These are phyloP conservation scores for Sander lucioperca DNA, from an alignment of 2,113 vertebrate genomes.

Conservation along the genomic window DNA sequence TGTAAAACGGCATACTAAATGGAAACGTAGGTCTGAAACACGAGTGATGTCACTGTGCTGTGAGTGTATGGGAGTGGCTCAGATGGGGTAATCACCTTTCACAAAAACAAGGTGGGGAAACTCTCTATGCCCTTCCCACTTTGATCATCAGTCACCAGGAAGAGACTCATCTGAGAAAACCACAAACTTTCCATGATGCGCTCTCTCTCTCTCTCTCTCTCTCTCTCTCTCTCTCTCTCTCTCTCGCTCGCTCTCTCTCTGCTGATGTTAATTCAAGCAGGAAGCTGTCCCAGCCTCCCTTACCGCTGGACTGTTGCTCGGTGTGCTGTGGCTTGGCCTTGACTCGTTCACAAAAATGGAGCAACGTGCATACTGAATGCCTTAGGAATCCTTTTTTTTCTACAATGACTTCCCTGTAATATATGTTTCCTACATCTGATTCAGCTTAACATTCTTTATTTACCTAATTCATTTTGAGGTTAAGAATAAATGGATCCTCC, in stretches of 20 bases:
- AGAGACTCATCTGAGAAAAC: slow-evolving; percentile 72
- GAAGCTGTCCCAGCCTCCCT: slow-evolving; percentile 35
- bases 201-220: slow-evolving; percentile 5
- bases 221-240: slow-evolving; percentile 17
- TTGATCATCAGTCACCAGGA: slow-evolving; percentile 69
- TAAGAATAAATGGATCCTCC: slow-evolving; percentile 25
- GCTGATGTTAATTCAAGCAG: slow-evolving; percentile 36
- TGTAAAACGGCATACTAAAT: not conserved
- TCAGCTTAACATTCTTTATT: slow-evolving; percentile 14
- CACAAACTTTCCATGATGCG: slow-evolving; percentile 79
- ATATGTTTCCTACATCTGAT: slow-evolving; percentile 12
- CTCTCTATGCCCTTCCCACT: slow-evolving; percentile 56
- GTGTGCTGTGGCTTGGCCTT: slow-evolving; percentile 49
- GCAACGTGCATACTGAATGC: slow-evolving; percentile 8
- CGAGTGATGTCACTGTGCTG: slow-evolving; percentile 33
- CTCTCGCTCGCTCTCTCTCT: slow-evolving; percentile 13
- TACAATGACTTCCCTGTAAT: not conserved
- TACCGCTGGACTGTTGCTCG: slow-evolving; percentile 32
- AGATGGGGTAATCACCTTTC: slow-evolving; percentile 51
- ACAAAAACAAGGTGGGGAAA: slow-evolving; percentile 62
- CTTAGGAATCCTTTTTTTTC: slow-evolving; percentile 2
- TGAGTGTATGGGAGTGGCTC: slow-evolving; percentile 54
- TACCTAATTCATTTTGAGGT: slow-evolving; percentile 29
- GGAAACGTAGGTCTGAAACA: slow-evolving; percentile 10
- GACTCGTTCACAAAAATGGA: slow-evolving; percentile 47